phyloP scores from a whole-genome alignment of 2,888 invertebrate genomes.

The Drymonia ruficornis region DNA sequence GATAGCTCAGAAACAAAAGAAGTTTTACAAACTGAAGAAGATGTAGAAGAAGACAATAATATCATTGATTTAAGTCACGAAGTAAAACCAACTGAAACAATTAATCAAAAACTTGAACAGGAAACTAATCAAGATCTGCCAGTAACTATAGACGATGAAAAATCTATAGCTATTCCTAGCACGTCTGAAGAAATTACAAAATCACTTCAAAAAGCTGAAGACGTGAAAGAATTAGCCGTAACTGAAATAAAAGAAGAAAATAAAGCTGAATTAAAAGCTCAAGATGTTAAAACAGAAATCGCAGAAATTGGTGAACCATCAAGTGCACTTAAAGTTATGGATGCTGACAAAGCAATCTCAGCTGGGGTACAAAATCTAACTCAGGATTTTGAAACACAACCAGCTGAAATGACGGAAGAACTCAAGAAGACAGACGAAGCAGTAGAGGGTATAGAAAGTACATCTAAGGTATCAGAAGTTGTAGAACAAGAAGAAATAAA shows the following conservation, averaged over 20 bases:
- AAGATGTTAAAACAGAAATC: neutral
- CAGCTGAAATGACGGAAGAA: neutral
- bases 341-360: neutral
- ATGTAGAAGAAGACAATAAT: neutral
- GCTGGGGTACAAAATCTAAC: neutral
- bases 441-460: neutral
- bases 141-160: neutral
- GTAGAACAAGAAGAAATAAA: neutral
- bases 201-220: neutral
- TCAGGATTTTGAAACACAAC: neutral
- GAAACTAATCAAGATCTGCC: conserved; percentile 2
- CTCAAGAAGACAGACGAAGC: neutral
- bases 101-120: neutral
- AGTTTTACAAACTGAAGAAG: neutral
- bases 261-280: neutral
- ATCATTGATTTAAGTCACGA: neutral
- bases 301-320: neutral
- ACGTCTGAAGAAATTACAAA: neutral
- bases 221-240: conserved; percentile 4
- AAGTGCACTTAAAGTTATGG: neutral
- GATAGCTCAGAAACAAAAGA: neutral
- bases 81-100: neutral
- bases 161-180: neutral
- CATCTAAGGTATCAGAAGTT: neutral
- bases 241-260: conserved; percentile 13